phyloP scores from a whole-genome alignment of 2,797 vertebrate species.

The Ambastaia sidthimunki region DNA sequence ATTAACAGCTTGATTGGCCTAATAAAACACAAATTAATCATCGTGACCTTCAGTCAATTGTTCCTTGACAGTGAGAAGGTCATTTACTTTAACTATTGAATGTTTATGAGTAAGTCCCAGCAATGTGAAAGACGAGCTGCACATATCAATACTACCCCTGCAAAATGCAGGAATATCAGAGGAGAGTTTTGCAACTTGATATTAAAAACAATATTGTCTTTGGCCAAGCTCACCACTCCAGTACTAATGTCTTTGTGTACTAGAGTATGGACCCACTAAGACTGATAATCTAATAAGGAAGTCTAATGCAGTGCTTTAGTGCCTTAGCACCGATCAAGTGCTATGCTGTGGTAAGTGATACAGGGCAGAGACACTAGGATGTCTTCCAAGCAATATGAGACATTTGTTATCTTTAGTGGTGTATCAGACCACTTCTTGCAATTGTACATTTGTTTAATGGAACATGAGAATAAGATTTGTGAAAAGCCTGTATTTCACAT shows the following conservation, averaged over 20 bases:
- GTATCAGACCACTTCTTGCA: conserved; percentile 23
- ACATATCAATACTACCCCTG: conserved; percentile 35
- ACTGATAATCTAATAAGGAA: conserved; percentile 53
- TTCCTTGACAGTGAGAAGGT: conserved; percentile 28
- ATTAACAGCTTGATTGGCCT: background rate
- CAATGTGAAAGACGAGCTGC: conserved; percentile 40
- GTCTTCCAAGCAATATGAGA: conserved; percentile 32
- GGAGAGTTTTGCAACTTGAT: conserved; percentile 49
- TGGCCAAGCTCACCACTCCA: conserved; percentile 43
- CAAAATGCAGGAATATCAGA: conserved; percentile 37
- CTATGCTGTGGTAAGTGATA: conserved; percentile 36
- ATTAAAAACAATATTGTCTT: conserved; percentile 57
- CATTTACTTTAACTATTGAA: conserved; percentile 15
- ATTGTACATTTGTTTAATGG: conserved; percentile 10
- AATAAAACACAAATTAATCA: conserved; percentile 21
- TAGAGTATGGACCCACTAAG: conserved; percentile 33
- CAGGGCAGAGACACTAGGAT: conserved; percentile 24
- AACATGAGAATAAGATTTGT: conserved; percentile 18
- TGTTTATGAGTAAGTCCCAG: conserved; percentile 19
- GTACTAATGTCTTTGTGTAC: conserved; percentile 34
- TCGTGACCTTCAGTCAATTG: conserved; percentile 17
- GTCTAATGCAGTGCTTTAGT: conserved; percentile 42
- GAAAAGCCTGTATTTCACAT: conserved; percentile 6
- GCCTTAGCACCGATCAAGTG: conserved; percentile 14
- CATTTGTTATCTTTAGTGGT: conserved; percentile 40